Conservation (phyloP, 2,113 vertebrate species). For the Ascaphus truei region DNA sequence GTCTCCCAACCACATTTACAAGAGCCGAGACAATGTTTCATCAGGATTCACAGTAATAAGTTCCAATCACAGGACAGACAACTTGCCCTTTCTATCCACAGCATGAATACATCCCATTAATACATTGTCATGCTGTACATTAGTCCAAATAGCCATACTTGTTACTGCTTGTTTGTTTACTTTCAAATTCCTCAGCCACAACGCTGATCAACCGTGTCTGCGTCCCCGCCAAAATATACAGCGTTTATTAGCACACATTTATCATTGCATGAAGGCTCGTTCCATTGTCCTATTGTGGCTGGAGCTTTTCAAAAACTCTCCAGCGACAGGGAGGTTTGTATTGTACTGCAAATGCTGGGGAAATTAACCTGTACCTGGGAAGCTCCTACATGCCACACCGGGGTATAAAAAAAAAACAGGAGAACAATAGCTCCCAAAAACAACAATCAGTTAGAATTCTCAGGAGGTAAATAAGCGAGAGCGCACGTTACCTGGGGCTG, state of each 20-base stretch:
- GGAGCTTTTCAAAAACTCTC: background rate
- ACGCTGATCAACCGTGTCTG: slow-evolving; percentile 19
- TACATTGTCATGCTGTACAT: background rate
- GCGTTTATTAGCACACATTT: background rate
- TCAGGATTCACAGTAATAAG: no score
- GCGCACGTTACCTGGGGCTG: background rate
- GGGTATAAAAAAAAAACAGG: background rate
- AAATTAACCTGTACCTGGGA: background rate
- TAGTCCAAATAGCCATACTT: slow-evolving; percentile 5
- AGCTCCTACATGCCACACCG: background rate
- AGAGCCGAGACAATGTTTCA: no score
- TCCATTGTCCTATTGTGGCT: background rate
- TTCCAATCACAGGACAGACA: no score
- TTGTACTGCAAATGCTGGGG: background rate
- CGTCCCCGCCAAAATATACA: slow-evolving; percentile 13
- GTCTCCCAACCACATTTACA: no score
- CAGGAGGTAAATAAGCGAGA: background rate
- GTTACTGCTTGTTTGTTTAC: slow-evolving; percentile 34
- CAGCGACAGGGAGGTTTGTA: background rate
- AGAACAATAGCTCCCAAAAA: background rate
- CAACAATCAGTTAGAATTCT: background rate
- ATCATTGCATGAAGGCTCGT: background rate
- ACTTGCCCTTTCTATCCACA: no score
- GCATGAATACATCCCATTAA: no score
- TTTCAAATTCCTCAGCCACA: slow-evolving; percentile 23